A percentile compares a stretch with the other conserved stretches of the same genome.
Evolutionary conservation across 2,113 vertebrate genomes (phyloP).

Genomic region (Empidonax traillii): DNA sequence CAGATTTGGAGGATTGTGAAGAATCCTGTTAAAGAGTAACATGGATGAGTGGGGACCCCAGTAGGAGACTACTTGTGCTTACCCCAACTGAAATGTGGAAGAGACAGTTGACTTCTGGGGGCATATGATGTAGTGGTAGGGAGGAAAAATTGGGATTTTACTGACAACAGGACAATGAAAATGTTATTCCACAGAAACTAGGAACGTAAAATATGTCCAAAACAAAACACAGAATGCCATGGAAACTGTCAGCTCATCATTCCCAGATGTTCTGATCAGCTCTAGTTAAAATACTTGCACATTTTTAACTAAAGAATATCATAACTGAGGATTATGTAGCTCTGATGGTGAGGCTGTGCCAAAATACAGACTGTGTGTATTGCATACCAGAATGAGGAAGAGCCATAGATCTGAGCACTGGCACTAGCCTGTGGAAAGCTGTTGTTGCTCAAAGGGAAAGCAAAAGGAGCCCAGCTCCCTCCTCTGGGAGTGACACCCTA

Average conservation of each 20-base stretch:
- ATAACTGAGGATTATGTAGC: not conserved
- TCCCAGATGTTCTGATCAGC: constrained; percentile 1
- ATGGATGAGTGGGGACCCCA: not conserved
- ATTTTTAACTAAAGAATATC: not conserved
- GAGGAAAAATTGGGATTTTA: not conserved
- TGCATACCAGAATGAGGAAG: not conserved
- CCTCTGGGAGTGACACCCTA: not conserved
- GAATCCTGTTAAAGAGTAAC: not conserved
- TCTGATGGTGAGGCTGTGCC: not conserved
- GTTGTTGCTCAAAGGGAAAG: not conserved
- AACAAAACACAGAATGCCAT: not conserved
- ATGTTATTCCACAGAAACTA: not conserved
- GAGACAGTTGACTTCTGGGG: not conserved
- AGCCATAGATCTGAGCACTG: not conserved
- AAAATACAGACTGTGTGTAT: not conserved
- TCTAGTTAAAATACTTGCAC: not conserved
- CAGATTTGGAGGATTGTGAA: not conserved
- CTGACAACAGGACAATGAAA: not conserved
- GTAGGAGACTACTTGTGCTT: not conserved
- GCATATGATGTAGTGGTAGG: not conserved
- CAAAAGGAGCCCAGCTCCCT: not conserved
- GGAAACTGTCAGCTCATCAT: not conserved
- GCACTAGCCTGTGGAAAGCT: not conserved
- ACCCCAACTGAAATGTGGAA: not conserved
- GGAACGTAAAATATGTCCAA: not conserved